phyloP scores from a whole-genome alignment of 2,888 invertebrate species.

The Athripsodes cinereus region DNA sequence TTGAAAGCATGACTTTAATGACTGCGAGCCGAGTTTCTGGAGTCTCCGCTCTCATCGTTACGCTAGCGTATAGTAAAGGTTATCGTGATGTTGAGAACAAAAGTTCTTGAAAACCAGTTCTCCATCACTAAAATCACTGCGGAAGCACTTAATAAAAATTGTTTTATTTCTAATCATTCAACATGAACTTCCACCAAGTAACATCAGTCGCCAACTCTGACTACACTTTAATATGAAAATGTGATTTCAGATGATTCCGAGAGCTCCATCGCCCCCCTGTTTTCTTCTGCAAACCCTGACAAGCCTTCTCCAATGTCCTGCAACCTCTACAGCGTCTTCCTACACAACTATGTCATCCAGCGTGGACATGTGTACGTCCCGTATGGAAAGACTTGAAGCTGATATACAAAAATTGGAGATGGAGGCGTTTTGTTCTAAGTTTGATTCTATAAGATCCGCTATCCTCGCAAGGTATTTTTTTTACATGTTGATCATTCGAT shows the following conservation, averaged over 20 bases:
- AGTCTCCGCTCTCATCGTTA: no score
- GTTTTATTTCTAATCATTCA: background rate
- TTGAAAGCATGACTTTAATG: no score
- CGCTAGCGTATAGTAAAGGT: no score
- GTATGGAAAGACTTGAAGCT: conserved; percentile 5
- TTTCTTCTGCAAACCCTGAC: conserved; percentile 5
- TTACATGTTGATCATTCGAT: no score
- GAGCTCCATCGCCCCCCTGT: background rate
- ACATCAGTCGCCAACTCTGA: no score
- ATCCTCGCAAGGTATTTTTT: conserved; percentile 7
- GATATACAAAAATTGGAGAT: conserved; percentile 8
- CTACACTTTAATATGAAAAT: no score
- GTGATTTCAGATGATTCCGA: conserved; percentile 9
- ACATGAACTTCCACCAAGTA: no score
- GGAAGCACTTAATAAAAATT: no score
- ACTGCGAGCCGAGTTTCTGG: no score
- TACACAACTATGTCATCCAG: background rate
- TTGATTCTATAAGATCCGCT: background rate
- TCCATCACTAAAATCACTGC: no score
- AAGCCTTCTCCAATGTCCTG: conserved; percentile 1
- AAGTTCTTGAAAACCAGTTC: no score
- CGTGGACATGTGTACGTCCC: background rate
- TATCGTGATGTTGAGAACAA: no score
- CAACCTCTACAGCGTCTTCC: background rate
- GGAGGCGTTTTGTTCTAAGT: conserved; percentile 5